These are phyloP conservation scores for Scrobipalpa atriplicella DNA, from an alignment of 2,888 invertebrate species.

Conservation along the genomic window DNA sequence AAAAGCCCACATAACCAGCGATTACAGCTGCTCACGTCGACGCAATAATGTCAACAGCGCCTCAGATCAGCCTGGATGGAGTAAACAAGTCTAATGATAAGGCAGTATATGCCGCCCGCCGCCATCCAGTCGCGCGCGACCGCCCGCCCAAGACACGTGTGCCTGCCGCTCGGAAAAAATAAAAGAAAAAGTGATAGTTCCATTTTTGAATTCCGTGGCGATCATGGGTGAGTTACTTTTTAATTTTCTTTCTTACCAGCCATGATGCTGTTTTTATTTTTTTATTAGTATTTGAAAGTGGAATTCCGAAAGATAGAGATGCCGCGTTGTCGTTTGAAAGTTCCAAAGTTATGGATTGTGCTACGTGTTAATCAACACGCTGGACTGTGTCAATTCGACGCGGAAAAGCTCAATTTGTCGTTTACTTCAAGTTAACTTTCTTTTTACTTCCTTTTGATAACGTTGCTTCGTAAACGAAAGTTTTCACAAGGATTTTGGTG, in stretches of 20 bases:
- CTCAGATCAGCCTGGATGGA: slow-evolving; percentile 60
- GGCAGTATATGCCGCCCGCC: slow-evolving; percentile 46
- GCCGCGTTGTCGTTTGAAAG: background rate
- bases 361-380: background rate
- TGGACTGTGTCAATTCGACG: background rate
- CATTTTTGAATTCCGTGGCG: background rate
- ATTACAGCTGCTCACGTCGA: slow-evolving; percentile 34
- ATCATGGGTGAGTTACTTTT: slow-evolving; percentile 49
- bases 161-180: slow-evolving; percentile 29
- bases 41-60: slow-evolving; percentile 56
- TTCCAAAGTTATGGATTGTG: background rate
- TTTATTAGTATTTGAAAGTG: background rate
- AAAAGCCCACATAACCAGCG: background rate
- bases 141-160: slow-evolving; percentile 73
- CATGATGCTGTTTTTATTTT: background rate
- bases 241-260: background rate
- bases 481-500: too few species aligned
- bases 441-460: background rate
- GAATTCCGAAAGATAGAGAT: background rate
- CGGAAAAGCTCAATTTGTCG: background rate
- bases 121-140: slow-evolving; percentile 71
- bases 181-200: background rate
- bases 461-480: background rate
- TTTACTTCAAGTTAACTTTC: background rate
- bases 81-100: slow-evolving; percentile 78